These are phyloP conservation scores for Heterochromis multidens DNA, from an alignment of 2,113 vertebrate species.

Conservation along the genomic window DNA sequence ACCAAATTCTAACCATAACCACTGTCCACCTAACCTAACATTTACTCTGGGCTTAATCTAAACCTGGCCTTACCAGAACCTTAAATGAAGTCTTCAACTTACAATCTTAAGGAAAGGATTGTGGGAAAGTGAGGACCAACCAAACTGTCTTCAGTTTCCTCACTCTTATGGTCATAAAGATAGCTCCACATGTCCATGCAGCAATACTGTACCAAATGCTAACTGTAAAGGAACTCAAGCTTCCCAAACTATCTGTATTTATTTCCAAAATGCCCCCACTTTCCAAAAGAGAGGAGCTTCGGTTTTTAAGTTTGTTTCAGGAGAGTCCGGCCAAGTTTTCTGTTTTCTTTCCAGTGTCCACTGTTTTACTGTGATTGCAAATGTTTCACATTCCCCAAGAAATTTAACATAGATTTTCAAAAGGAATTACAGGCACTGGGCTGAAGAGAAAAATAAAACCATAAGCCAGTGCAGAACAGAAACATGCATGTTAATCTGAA, in stretches of 20 bases:
- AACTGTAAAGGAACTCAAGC: not conserved
- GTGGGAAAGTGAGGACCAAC: not conserved
- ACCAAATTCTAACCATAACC: not conserved
- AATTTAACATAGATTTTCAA: not conserved
- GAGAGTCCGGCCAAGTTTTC: not conserved
- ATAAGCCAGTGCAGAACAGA: not conserved
- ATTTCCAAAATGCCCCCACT: not conserved
- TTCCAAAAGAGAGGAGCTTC: not conserved
- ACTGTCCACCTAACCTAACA: not conserved
- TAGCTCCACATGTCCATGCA: not conserved
- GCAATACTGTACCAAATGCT: not conserved
- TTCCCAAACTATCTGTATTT: conserved; percentile 12
- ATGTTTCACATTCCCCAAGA: not conserved
- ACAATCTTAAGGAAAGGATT: not conserved
- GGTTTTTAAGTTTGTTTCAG: not conserved
- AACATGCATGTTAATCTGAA: not conserved
- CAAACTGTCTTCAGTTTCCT: not conserved
- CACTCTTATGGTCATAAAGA: not conserved
- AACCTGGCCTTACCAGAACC: not conserved
- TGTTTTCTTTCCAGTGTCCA: not conserved
- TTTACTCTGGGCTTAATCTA: not conserved
- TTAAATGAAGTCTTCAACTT: not conserved
- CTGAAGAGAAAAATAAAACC: not conserved
- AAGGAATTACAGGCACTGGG: not conserved
- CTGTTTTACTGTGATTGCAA: not conserved